A percentile compares a stretch with the other conserved stretches of the same genome.
Conservation (phyloP, 2,797 vertebrate genomes). For the Myotis planiceps region DNA sequence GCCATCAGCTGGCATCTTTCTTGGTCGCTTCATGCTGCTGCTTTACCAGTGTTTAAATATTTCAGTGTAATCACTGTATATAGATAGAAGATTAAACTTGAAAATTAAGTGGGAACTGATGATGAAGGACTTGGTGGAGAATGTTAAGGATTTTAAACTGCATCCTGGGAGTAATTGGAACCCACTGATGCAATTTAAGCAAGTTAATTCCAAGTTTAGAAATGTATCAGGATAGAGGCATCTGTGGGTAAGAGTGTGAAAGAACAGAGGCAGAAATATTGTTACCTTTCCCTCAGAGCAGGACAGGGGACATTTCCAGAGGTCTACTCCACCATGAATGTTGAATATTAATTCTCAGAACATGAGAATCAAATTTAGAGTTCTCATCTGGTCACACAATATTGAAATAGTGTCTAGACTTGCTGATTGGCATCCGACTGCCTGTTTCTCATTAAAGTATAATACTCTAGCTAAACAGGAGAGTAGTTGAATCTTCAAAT, state of each 20-base stretch:
- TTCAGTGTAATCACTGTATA: not conserved
- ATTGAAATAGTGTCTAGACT: constrained; percentile 81
- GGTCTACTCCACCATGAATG: not conserved
- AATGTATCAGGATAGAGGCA: not conserved
- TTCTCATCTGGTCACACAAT: constrained; percentile 75
- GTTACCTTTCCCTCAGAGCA: not conserved
- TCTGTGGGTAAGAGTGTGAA: not conserved
- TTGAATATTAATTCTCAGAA: constrained; percentile 73
- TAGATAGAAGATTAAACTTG: not conserved
- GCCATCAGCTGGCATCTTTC: not conserved
- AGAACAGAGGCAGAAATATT: not conserved
- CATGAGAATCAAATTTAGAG: constrained; percentile 74
- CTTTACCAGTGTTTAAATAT: not conserved
- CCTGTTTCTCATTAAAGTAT: constrained; percentile 80
- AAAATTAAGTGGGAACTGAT: not conserved
- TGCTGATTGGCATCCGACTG: constrained; percentile 77
- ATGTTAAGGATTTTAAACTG: not conserved
- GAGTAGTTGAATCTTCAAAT: constrained; percentile 73
- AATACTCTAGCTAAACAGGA: constrained; percentile 72
- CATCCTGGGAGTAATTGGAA: not conserved
- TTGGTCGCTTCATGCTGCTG: rapidly evolving
- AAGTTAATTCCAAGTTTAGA: not conserved
- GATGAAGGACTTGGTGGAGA: not conserved
- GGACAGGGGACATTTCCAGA: not conserved
- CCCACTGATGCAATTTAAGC: not conserved